Evolutionary conservation across 2,113 vertebrate genomes (phyloP).

Genomic region (Euleptes europaea): DNA sequence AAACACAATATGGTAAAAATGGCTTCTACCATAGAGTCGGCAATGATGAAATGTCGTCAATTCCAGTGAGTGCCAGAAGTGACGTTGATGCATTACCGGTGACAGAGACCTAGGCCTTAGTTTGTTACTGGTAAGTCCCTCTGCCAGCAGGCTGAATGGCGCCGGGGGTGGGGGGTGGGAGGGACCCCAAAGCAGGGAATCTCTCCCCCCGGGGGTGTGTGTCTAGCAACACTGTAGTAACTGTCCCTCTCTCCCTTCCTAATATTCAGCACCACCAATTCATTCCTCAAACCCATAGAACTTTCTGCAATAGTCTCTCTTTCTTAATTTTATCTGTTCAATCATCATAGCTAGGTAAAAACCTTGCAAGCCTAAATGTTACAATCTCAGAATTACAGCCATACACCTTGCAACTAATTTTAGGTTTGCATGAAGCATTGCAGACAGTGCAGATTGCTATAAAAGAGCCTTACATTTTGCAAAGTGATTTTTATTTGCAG

Average conservation of each 20-base stretch:
- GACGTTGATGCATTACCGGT: too few relatives aligned
- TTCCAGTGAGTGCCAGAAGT: too few relatives aligned
- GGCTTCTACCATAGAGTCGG: too few relatives aligned
- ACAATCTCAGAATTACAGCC: background rate
- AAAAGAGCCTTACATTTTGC: background rate
- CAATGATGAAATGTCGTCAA: too few relatives aligned
- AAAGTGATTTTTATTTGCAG: conserved; percentile 9
- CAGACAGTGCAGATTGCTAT: background rate
- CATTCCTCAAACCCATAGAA: background rate
- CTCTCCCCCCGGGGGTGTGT: too few relatives aligned
- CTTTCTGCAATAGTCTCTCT: background rate
- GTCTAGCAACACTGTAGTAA: too few relatives aligned
- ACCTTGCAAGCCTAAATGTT: background rate
- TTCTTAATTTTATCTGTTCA: background rate
- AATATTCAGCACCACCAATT: background rate
- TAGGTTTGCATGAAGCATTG: background rate
- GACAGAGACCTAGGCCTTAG: too few relatives aligned
- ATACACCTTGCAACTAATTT: background rate
- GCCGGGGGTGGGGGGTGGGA: too few relatives aligned
- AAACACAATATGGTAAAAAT: too few relatives aligned
- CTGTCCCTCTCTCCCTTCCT: background rate
- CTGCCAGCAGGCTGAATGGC: too few relatives aligned
- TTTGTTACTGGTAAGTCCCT: too few relatives aligned
- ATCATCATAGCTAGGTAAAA: background rate
- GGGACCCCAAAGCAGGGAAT: too few relatives aligned